Percentiles rank a stretch among this genome's conserved stretches.
Evolutionary conservation across 2,113 vertebrate genomes (phyloP).

Genomic region (Circaetus cinerascens): DNA sequence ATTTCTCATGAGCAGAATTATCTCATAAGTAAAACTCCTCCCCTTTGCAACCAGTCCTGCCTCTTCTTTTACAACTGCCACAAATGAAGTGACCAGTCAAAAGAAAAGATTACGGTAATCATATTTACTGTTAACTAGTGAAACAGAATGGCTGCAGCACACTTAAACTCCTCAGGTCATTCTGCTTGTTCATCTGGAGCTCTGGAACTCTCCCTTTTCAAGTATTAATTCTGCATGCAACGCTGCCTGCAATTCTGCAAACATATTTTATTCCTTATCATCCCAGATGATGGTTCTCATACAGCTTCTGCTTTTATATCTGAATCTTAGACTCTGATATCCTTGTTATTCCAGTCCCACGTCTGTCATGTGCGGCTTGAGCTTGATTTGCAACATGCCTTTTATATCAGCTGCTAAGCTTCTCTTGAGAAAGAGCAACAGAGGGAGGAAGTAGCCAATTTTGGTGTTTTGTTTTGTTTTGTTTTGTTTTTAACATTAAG

Average conservation of each 20-base stretch:
- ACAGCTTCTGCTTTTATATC: background rate
- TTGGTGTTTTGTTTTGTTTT: too few species aligned
- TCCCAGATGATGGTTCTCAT: background rate
- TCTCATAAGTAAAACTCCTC: slow-evolving; percentile 41
- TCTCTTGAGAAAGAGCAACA: background rate
- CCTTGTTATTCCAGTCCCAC: background rate
- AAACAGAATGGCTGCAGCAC: background rate
- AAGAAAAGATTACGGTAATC: background rate
- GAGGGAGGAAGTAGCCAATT: background rate
- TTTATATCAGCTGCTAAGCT: background rate
- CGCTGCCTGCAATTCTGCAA: background rate
- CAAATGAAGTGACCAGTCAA: background rate
- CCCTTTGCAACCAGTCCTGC: background rate
- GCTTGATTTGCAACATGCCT: background rate
- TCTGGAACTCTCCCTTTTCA: background rate
- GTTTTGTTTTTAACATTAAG: background rate
- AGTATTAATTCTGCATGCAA: background rate
- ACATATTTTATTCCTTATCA: background rate
- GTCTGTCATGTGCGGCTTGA: background rate
- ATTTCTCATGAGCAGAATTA: slow-evolving; percentile 64
- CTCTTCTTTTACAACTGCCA: background rate
- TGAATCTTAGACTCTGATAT: background rate
- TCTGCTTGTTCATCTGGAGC: background rate
- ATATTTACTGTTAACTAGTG: background rate
- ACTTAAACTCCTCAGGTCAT: background rate